Base-by-base conservation (phyloP, 2,113 vertebrate genomes). In the Kryptolebias marmoratus region DNA sequence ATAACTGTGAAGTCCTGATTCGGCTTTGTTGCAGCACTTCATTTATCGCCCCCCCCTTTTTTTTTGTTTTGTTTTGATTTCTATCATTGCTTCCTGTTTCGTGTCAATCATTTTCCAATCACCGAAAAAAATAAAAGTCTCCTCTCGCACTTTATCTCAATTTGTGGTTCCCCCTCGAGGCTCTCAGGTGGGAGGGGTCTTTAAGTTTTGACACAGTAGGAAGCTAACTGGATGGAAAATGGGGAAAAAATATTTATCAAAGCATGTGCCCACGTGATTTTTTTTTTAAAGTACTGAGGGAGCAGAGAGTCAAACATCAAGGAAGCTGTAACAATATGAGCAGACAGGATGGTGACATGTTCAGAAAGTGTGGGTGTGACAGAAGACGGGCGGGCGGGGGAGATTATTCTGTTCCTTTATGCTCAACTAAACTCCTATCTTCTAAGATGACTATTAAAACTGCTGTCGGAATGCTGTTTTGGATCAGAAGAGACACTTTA, bases 51-150 rank as follows among this genome's bases (percentile, higher is more conserved):
- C n/a, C n/a, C 22, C 22, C 22, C 1, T 22, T 22, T 22, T 22
- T 22, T 22, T 68, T 58, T 5, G 7, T 11, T n/a, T 32, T 32
- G 15, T 32, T 57, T 14, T 57, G 39, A 52, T 77, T 67, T 45
- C 49, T 52, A 67, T 36, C 13, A 71, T 70, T 47, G 64, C 64
- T 70, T 75, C 53, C 47, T 56, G 67, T 54, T 64, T 30, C 32
- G 45, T 57, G 73, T 44, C 80, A 82, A 75, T 84, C 71, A 79
- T 68, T 30, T 54, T 66, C 55, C 68, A 75, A 65, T 64, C 48
- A 53, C 69, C 60, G 16, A 71, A 62, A 83, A 50, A 75, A 39
- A 36, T 45, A 48, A 36, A 5, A 13, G 11, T 31, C 45, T 14
- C 64, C 81, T 53, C 80, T 67, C 60, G 64, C 80, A 36, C 64